Base-by-base conservation (phyloP, 2,797 vertebrate genomes). In the Acropternis orthonyx region DNA sequence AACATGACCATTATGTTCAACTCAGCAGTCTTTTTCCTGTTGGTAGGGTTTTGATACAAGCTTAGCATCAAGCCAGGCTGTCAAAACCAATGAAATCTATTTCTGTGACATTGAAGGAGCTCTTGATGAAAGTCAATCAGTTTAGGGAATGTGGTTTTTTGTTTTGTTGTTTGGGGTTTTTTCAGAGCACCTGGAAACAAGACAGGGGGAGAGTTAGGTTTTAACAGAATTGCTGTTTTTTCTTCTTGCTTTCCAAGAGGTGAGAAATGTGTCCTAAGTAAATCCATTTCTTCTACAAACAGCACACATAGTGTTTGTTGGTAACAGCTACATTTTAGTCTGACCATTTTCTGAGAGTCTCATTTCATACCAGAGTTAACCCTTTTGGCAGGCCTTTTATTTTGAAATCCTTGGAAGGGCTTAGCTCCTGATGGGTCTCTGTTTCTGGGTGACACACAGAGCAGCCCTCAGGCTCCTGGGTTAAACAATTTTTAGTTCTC, bases 51-150 rank as follows among this genome's bases (percentile, higher is more conserved):
- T 91, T 93, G 84, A 86, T 92, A 88, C 66, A 66, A 95, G 82
- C 51, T 93, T 86, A 97, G 73, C 92, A 88, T 80, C 91, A 96
- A 91, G 87, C 87, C 85, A 90, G 85, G 85, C 91, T 94, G 89
- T 93, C 94, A 92, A 96, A 96, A 76, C 90, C 91, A 94, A 89
- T 92, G 94, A 95, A 95, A 93, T 92, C 93, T 92, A 72, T 94
- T 97, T 94, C 89, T 84, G 63, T 88, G 90, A 95, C 95, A 95
- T 72, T 94, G 94, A 95, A 94, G 87, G 71, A 84, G 65, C 89
- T 92, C 85, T 71, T 93, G 89, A 95, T 37, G 36, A 95, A 96
- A 97, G 89, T 87, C 92, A 93, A 66, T 97, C 82, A 77, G 41
- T 85, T 89, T 63, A 82, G 58, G 63, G 49, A 37, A 77, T 8